A percentile compares a stretch with the other conserved stretches of the same genome.
Evolutionary conservation across 2,888 invertebrate genomes (phyloP).

Genomic region (Pyrochroa serraticornis): DNA sequence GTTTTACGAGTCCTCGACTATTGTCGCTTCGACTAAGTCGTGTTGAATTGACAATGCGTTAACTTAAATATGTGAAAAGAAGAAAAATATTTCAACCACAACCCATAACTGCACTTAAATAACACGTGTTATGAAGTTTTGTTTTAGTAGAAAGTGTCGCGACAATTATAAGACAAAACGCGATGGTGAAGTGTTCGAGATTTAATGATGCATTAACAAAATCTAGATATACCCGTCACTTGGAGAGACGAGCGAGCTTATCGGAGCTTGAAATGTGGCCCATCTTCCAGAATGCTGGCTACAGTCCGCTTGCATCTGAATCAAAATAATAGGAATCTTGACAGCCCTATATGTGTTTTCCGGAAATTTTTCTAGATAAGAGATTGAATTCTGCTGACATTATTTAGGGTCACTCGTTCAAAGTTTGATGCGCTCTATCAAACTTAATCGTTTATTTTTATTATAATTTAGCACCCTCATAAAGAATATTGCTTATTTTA

Average conservation of each 20-base stretch:
- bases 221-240: background rate
- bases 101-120: background rate
- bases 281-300: background rate
- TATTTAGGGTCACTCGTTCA: no score
- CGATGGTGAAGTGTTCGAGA: background rate
- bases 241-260: background rate
- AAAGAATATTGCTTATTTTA: no score
- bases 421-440: no score
- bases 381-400: no score
- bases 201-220: conserved; percentile 4
- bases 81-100: conserved; percentile 1
- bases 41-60: conserved; percentile 21
- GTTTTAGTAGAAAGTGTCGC: no score
- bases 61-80: conserved; percentile 4
- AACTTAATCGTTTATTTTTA: no score
- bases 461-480: no score
- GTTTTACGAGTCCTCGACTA: conserved; percentile 33
- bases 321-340: conserved; percentile 1
- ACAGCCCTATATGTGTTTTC: background rate
- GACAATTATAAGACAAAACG: no score
- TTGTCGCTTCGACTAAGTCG: conserved; percentile 36
- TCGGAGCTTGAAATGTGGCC: conserved; percentile 3
- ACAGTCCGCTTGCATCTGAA: background rate
- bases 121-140: no score
- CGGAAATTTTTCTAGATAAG: no score